These are phyloP conservation scores for Carassius carassius DNA, from an alignment of 2,113 vertebrate genomes.

Conservation along the genomic window DNA sequence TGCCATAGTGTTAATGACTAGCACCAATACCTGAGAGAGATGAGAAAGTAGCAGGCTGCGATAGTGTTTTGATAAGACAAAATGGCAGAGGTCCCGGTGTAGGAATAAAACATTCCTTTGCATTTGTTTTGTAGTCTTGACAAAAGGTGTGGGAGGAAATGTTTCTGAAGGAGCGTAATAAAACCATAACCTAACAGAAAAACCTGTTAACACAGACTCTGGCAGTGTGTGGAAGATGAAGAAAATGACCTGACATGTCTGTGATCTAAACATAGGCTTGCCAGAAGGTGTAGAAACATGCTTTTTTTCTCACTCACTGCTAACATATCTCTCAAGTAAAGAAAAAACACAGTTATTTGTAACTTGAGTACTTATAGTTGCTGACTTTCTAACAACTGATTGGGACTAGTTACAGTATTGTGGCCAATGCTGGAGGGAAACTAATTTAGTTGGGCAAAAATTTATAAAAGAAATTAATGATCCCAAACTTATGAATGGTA, in stretches of 20 bases:
- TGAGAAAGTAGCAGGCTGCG: neutral
- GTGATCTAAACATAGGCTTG: constrained; percentile 31
- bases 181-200: constrained; percentile 20
- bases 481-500: no score
- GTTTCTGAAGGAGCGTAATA: neutral
- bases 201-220: neutral
- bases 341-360: neutral
- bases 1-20: constrained; percentile 32
- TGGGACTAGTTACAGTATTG: neutral
- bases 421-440: neutral
- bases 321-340: neutral
- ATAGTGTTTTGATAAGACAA: constrained; percentile 19
- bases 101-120: constrained; percentile 1
- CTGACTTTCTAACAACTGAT: neutral
- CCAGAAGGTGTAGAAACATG: neutral
- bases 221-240: constrained; percentile 26
- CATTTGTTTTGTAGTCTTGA: neutral
- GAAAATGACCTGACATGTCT: constrained; percentile 26
- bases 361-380: neutral
- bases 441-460: no score
- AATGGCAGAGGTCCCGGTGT: neutral
- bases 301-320: neutral
- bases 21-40: constrained; percentile 6
- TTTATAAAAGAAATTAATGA: no score
- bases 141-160: constrained; percentile 18